These are phyloP conservation scores for Rhynchotus rufescens DNA, from an alignment of 2,797 vertebrate species.

Conservation along the genomic window DNA sequence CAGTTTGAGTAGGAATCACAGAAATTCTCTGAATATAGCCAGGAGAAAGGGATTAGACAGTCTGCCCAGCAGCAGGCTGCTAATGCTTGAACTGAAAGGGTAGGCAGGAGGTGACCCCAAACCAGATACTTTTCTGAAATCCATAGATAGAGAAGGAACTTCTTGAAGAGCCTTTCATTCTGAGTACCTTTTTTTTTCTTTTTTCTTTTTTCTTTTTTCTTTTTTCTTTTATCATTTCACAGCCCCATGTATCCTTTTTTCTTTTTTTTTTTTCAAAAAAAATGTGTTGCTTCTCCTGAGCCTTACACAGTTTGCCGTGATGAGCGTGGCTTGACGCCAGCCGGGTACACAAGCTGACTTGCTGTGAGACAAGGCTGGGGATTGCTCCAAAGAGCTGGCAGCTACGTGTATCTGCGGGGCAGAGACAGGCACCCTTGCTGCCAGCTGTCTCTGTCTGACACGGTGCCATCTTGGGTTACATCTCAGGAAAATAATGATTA, in stretches of 20 bases:
- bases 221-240: not conserved
- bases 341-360: not conserved
- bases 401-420: slow-evolving; percentile 25
- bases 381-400: slow-evolving; percentile 44
- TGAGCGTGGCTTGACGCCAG: slow-evolving; percentile 14
- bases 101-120: not conserved
- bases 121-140: not conserved
- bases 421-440: slow-evolving; percentile 11
- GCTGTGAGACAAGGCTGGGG: slow-evolving; percentile 34
- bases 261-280: not conserved
- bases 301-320: not conserved
- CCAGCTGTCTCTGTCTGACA: slow-evolving; percentile 49
- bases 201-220: not conserved
- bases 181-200: not conserved
- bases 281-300: not conserved
- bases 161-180: not conserved
- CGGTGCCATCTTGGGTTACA: not conserved
- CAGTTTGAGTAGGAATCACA: not conserved
- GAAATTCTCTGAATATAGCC: not conserved
- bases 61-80: not conserved
- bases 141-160: not conserved
- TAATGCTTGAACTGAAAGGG: not conserved
- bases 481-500: not conserved
- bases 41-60: not conserved
- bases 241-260: not conserved